Percentiles rank a stretch among this genome's conserved stretches.
phyloP scores from a whole-genome alignment of 2,797 vertebrate genomes.

The Antrozous pallidus region DNA sequence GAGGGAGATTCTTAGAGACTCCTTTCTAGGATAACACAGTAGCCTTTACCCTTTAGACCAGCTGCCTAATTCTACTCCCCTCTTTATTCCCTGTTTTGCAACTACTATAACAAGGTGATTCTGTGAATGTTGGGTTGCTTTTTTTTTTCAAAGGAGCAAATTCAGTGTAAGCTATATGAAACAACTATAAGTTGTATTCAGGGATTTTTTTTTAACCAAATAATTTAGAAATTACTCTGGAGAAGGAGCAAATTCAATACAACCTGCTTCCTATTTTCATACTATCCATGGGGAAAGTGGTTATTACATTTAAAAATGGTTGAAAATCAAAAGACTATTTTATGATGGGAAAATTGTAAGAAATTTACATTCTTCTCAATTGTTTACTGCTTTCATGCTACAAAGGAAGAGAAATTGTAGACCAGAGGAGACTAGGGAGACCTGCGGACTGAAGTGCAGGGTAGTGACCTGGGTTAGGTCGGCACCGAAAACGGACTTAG shows the following conservation, averaged over 20 bases:
- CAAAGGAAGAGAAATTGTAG: background rate
- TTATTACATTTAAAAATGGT: background rate
- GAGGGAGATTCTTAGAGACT: background rate
- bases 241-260: background rate
- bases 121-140: conserved; percentile 10
- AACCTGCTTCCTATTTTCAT: background rate
- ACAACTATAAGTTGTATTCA: background rate
- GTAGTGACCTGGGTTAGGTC: conserved; percentile 3
- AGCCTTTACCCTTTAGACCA: background rate
- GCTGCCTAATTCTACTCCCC: background rate
- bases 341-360: conserved; percentile 4
- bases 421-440: background rate
- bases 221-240: conserved; percentile 9
- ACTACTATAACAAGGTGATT: background rate
- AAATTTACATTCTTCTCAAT: background rate
- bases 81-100: background rate
- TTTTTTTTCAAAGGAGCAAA: conserved; percentile 16
- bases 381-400: background rate
- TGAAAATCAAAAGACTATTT: background rate
- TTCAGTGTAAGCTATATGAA: background rate
- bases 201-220: background rate
- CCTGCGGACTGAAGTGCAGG: background rate
- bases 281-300: background rate
- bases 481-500: background rate
- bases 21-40: background rate